Conservation (phyloP, 2,888 invertebrate genomes). For the Adela reaumurella region DNA sequence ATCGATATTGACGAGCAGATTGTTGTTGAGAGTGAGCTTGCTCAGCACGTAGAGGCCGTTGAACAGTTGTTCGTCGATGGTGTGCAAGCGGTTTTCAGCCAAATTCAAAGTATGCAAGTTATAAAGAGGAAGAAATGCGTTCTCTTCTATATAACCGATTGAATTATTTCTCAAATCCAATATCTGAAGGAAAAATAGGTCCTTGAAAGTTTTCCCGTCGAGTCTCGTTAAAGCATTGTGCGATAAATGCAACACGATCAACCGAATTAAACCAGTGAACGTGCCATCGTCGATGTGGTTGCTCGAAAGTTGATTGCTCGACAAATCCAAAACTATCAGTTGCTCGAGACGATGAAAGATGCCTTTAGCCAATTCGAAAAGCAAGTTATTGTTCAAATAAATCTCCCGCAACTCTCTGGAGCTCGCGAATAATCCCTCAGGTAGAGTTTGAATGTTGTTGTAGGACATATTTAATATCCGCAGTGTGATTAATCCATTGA, state of each 20-base stretch:
- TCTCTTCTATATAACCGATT: conserved; percentile 78
- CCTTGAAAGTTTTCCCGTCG: conserved; percentile 79
- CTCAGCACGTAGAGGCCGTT: conserved; percentile 81
- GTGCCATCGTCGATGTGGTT: conserved; percentile 83
- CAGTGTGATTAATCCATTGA: conserved; percentile 74
- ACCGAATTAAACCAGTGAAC: conserved; percentile 79
- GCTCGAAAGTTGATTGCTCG: conserved; percentile 80
- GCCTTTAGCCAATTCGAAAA: conserved; percentile 78
- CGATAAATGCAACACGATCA: conserved; percentile 82
- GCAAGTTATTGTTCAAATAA: conserved; percentile 81
- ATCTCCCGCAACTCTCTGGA: conserved; percentile 79
- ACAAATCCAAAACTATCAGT: conserved; percentile 80
- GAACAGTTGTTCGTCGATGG: conserved; percentile 75
- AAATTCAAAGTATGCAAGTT: conserved; percentile 87
- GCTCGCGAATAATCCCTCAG: conserved; percentile 76
- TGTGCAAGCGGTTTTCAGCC: conserved; percentile 79
- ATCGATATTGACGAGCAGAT: conserved; percentile 72
- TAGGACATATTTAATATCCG: conserved; percentile 81
- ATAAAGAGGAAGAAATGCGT: conserved; percentile 81
- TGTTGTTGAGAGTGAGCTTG: conserved; percentile 80
- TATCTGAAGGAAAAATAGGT: conserved; percentile 82
- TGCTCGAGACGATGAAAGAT: conserved; percentile 83
- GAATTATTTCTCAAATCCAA: conserved; percentile 82
- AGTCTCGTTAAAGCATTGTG: conserved; percentile 78
- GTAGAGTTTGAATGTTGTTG: conserved; percentile 78